Percentiles rank a stretch among this genome's conserved stretches.
phyloP scores from a whole-genome alignment of 2,888 invertebrate species.

The Carcina quercana region DNA sequence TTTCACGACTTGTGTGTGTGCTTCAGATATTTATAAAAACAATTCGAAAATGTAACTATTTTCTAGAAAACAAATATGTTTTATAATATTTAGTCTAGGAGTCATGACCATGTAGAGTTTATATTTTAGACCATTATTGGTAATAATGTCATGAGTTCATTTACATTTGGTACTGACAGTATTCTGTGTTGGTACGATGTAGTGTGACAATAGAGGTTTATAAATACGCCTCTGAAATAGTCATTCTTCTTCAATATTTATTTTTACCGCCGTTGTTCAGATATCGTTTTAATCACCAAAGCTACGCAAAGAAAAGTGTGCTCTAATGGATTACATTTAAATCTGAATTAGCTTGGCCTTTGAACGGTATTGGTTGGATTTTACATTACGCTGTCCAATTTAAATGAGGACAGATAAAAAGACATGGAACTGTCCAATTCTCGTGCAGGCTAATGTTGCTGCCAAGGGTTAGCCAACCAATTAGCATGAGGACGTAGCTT shows the following conservation, averaged over 20 bases:
- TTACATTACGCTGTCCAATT: constrained; percentile 34
- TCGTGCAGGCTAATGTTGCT: constrained; percentile 40
- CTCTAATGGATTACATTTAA: constrained; percentile 25
- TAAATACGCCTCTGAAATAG: constrained; percentile 70
- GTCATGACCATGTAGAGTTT: too few relatives aligned
- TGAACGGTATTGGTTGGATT: constrained; percentile 21
- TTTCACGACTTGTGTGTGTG: too few relatives aligned
- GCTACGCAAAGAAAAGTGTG: constrained; percentile 19
- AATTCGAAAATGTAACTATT: too few relatives aligned
- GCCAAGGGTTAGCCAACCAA: constrained; percentile 43
- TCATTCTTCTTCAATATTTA: constrained; percentile 49
- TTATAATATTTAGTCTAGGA: too few relatives aligned
- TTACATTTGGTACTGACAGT: too few relatives aligned
- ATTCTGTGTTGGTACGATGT: too few relatives aligned
- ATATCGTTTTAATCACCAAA: constrained; percentile 24
- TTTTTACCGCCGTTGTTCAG: constrained; percentile 37
- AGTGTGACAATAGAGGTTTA: too few relatives aligned
- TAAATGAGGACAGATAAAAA: constrained; percentile 55
- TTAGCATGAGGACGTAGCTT: constrained; percentile 23
- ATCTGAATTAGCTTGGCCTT: constrained; percentile 19
- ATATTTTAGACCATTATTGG: too few relatives aligned
- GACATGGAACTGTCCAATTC: constrained; percentile 39
- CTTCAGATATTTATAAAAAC: too few relatives aligned
- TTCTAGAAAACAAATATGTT: too few relatives aligned
- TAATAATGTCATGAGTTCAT: too few relatives aligned